Evolutionary conservation across 2,797 vertebrate genomes (phyloP), one percentile per base, ranked within the genome.

Genomic region (Darevskia nairensis): DNA sequence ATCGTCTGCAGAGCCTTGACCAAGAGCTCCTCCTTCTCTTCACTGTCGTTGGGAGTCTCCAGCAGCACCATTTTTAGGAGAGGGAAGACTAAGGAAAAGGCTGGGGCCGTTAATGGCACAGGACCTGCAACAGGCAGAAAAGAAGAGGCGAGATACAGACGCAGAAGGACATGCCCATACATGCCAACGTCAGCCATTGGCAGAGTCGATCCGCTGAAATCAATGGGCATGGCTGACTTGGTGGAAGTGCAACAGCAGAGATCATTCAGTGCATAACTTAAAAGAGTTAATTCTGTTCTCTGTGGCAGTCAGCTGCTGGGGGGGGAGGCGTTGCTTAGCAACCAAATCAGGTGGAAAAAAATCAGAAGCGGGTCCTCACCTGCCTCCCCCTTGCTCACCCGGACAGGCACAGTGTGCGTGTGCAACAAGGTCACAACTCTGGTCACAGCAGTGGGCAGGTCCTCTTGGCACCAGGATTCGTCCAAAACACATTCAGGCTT

Each of bases 401-500:
- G 96, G 90, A 97, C 97, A 27, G 97, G 97, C 90, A 99, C 96
- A 0, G 98, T 98, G 86, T 98, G 93, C 39, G 92, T 94, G 86
- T 99, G 97, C 87, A 99, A 96, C 94, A 99, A 95, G 59, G 90
- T 93, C 4, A 99, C 93, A 0, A 97, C 98, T 86, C 99, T 98
- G 80, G 96, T 96, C 69, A 98, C 96, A 68, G 99, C 98, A 35
- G 96, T 95, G 6, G 96, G 93, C 92, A 99, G 95, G 86, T 98
- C 98, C 89, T 99, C 99, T 87, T 99, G 97, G 82, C 95, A 98
- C 99, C 99, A 99, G 3, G 98, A 98, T 44, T 96, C 93, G 80
- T 99, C 98, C 84, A 99, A 93, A 15, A 96, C 96, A 92, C 98
- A 99, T 82, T 98, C 98, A 0, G 99, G 99, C 90, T 98, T 99